A percentile compares a stretch with the other conserved stretches of the same genome.
These are phyloP conservation scores for Chionomys nivalis DNA, from an alignment of 2,113 vertebrate genomes.

Conservation along the genomic window DNA sequence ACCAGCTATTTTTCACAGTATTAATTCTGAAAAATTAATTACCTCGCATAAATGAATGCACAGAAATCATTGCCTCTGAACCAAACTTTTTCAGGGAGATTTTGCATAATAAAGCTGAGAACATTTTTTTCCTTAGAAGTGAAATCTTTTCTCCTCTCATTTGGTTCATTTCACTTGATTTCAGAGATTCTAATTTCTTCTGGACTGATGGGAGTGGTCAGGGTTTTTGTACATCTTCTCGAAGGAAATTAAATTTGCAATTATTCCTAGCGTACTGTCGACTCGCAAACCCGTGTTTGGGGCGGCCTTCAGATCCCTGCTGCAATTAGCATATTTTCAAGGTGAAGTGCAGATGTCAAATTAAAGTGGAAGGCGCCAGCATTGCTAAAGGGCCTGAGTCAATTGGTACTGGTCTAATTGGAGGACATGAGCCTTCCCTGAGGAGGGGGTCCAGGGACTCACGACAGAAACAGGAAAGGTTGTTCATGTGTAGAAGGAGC, in stretches of 20 bases:
- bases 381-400: constrained; percentile 62
- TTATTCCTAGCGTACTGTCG: constrained; percentile 68
- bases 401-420: constrained; percentile 74
- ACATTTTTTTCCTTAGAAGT: constrained; percentile 55
- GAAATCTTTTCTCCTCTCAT: constrained; percentile 64
- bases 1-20: constrained; percentile 56
- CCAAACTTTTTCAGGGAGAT: constrained; percentile 58
- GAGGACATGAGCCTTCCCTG: constrained; percentile 65
- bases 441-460: constrained; percentile 56
- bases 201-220: constrained; percentile 76
- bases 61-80: constrained; percentile 51
- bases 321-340: constrained; percentile 81
- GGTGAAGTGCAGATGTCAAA: constrained; percentile 79
- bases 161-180: constrained; percentile 72
- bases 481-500: not conserved
- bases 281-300: constrained; percentile 58
- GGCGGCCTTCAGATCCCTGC: constrained; percentile 70
- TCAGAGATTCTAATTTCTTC: constrained; percentile 79
- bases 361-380: constrained; percentile 61
- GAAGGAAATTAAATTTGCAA: constrained; percentile 79
- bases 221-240: constrained; percentile 77
- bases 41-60: constrained; percentile 40
- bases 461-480: constrained; percentile 58
- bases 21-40: constrained; percentile 68
- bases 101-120: constrained; percentile 59